These are phyloP conservation scores for Megamerina dolium DNA, from an alignment of 2,888 invertebrate species.

Conservation along the genomic window DNA sequence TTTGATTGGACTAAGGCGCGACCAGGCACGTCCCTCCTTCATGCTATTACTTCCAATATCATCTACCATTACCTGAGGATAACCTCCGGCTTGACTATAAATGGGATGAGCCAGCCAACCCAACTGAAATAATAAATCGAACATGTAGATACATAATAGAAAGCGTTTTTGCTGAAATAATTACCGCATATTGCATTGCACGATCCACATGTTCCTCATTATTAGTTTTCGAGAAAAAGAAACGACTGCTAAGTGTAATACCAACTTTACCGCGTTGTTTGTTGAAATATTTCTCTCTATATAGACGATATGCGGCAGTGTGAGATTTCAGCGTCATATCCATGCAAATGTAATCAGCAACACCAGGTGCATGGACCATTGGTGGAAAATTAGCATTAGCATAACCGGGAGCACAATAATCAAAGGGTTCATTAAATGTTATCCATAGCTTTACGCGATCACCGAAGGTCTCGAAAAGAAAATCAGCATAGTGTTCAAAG, in stretches of 20 bases:
- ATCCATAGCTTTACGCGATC: slow-evolving; percentile 45
- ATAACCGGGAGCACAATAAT: slow-evolving; percentile 47
- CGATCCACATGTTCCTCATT: slow-evolving; percentile 27
- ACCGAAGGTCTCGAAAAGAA: slow-evolving; percentile 50
- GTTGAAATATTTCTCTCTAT: slow-evolving; percentile 44
- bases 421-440: slow-evolving; percentile 26
- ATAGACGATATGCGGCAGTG: slow-evolving; percentile 49
- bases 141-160: not conserved
- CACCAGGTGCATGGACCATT: slow-evolving; percentile 46
- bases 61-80: slow-evolving; percentile 37
- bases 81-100: slow-evolving; percentile 34
- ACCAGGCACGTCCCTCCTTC: slow-evolving; percentile 34
- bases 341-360: slow-evolving; percentile 53
- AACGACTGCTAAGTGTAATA: slow-evolving; percentile 31
- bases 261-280: slow-evolving; percentile 37
- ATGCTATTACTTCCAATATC: slow-evolving; percentile 35
- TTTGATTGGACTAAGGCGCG: slow-evolving; percentile 28
- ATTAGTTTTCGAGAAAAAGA: slow-evolving; percentile 27
- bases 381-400: slow-evolving; percentile 42
- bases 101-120: slow-evolving; percentile 45
- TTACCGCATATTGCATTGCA: slow-evolving; percentile 32
- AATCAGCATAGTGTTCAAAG: slow-evolving; percentile 52
- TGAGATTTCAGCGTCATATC: slow-evolving; percentile 54
- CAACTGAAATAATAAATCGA: slow-evolving; percentile 26
- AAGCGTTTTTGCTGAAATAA: slow-evolving; percentile 22